Base-by-base conservation (phyloP, 2,113 vertebrate genomes). In the Arothron firmamentum region DNA sequence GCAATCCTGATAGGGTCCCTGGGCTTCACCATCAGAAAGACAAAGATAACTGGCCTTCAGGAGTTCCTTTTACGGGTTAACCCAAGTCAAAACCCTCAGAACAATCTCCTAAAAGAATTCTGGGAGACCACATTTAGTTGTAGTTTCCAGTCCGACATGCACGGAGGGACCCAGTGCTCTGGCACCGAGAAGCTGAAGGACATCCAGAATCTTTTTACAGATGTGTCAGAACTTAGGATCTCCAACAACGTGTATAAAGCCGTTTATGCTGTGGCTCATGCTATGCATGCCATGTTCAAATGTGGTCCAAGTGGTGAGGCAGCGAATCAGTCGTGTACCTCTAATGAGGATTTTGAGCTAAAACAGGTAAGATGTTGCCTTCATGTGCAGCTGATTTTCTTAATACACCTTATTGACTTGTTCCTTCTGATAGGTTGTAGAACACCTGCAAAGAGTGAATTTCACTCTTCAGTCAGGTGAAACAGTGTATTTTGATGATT, bases 211-310 rank as follows among this genome's bases (percentile, higher is more conserved):
- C 59, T 68, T 14, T 91, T 87, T 38, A 92, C 88, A 21, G 90
- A 92, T 59, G 88, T 88, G 12, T 90, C 89, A 49, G 80, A 88
- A 62, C 77, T 91, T 14, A 83, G 90, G 53, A 90, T 91, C 70
- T 87, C 89, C 6, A 86, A 88, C 70, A 90, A 90, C 63, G 90
- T 92, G 18, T 92, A 92, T 52, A 92, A 91, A 60, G 88, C 89
- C 34, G 86, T 88, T 17, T 89, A 91, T 67, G 87, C 89, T 49
- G 76, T 88, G 56, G 91, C 88, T 64, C 74, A 91, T 49, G 84
- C 88, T 14, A 20, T 90, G 20, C 85, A 89, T 31, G 72, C 68
- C 46, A 66, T 86, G 67, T 60, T 90, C 19, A 68, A 63, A 51
- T 90, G 89, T 73, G 78, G 59, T 61, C 5, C 66, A 46, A 59